A percentile compares a stretch with the other conserved stretches of the same genome.
Evolutionary conservation across 1,140 invertebrate species (phyloP).

Genomic region (Zaprionus taronus): DNA sequence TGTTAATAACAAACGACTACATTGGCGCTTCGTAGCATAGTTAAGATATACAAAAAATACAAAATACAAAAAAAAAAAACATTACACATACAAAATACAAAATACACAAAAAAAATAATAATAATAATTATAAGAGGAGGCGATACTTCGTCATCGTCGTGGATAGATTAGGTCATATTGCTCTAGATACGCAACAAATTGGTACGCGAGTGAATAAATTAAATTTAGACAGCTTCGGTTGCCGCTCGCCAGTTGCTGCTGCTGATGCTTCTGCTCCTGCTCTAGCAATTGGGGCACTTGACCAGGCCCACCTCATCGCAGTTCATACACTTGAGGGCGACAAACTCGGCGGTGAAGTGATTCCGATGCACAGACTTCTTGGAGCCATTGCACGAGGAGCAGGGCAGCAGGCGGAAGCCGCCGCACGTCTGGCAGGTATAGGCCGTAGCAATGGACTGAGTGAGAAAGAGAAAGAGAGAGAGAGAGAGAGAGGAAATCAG

Average conservation of each 20-base stretch:
- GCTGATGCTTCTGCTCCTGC: too few species aligned
- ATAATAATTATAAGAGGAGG: neutral
- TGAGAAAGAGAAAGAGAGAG: neutral
- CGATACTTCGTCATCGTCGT: neutral
- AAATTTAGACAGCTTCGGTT: constrained; percentile 27
- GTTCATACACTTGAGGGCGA: constrained; percentile 97
- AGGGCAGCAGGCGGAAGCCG: constrained; percentile 95
- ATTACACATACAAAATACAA: constrained; percentile 20
- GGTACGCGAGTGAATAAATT: constrained; percentile 42
- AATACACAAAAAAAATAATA: constrained; percentile 14
- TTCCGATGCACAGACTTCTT: constrained; percentile 97
- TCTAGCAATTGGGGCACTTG: constrained; percentile 91
- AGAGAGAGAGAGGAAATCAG: neutral
- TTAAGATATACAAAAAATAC: constrained; percentile 24
- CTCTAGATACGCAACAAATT: constrained; percentile 19
- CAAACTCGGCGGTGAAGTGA: constrained; percentile 96
- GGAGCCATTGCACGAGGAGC: constrained; percentile 95
- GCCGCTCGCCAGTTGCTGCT: neutral
- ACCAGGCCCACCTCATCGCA: constrained; percentile 97
- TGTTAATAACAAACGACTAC: constrained; percentile 74
- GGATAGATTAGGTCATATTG: constrained; percentile 16
- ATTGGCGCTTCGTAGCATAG: constrained; percentile 52
- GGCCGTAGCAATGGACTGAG: constrained; percentile 90
- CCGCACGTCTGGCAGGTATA: constrained; percentile 94
- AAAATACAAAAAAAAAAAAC: constrained; percentile 48